Evolutionary conservation across 2,797 vertebrate species (phyloP).

Genomic region (Sphenopsis melanotis): DNA sequence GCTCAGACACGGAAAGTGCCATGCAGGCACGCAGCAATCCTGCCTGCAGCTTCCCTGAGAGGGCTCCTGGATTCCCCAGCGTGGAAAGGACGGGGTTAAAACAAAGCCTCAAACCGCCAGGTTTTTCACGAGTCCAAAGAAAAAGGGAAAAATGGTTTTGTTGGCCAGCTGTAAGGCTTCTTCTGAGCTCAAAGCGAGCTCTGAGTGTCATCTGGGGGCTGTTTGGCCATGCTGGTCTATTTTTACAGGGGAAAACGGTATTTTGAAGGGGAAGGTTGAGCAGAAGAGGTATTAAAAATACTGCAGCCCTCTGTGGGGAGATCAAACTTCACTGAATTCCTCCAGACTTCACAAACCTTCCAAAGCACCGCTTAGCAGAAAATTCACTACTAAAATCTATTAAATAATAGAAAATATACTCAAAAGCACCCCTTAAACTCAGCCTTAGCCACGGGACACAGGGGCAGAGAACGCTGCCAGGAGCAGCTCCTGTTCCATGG

Average conservation of each 20-base stretch:
- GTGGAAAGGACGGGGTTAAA: neutral
- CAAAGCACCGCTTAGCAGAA: neutral
- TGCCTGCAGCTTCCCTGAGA: neutral
- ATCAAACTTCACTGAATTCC: neutral
- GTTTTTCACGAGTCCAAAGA: neutral
- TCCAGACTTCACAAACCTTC: neutral
- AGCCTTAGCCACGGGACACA: neutral
- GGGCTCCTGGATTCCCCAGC: neutral
- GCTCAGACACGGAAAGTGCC: neutral
- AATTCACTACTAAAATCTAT: neutral
- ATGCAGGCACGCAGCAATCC: neutral
- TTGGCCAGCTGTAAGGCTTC: neutral
- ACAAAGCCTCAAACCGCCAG: neutral
- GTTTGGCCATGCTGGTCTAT: neutral
- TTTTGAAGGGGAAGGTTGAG: neutral
- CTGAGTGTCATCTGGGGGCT: neutral
- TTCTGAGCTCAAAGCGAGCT: neutral
- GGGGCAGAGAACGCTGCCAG: neutral
- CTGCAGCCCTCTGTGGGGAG: neutral
- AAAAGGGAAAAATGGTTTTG: neutral
- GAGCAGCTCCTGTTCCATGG: rapidly evolving
- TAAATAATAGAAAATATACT: neutral
- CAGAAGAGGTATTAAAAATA: neutral
- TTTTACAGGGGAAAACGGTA: constrained; percentile 6
- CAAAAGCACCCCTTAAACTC: neutral